phyloP scores from a whole-genome alignment of 2,113 vertebrate species.

The Pleuronectes platessa region DNA sequence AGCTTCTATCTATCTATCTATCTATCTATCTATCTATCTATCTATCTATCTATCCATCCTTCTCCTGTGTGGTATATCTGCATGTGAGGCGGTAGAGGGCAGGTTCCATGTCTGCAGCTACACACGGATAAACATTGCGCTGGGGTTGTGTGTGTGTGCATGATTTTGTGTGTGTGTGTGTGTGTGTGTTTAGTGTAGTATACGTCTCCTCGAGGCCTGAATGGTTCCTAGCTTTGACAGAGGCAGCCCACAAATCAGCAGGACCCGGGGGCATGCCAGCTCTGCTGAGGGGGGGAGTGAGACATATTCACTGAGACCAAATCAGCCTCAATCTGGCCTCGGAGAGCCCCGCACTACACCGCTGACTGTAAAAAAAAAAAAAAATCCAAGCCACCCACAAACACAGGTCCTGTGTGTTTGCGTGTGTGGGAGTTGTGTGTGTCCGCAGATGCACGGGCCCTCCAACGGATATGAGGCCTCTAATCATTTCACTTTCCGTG shows the following conservation, averaged over 20 bases:
- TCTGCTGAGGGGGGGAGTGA: constrained; percentile 78
- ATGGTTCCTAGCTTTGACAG: constrained; percentile 75
- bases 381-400: constrained; percentile 33
- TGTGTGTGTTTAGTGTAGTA: constrained; percentile 35
- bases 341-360: constrained; percentile 48
- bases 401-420: constrained; percentile 43
- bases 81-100: neutral
- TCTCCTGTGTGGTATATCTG: neutral
- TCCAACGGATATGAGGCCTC: neutral
- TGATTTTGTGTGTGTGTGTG: neutral
- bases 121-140: neutral
- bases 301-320: constrained; percentile 80
- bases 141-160: neutral
- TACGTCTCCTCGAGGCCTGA: constrained; percentile 61
- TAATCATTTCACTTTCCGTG: neutral
- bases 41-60: constrained; percentile 36
- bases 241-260: constrained; percentile 77
- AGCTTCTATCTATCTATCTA: constrained; percentile 47
- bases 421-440: constrained; percentile 3
- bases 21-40: constrained; percentile 43
- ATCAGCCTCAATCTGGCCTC: constrained; percentile 75
- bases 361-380: constrained; percentile 47
- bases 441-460: neutral
- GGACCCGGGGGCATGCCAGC: constrained; percentile 77
- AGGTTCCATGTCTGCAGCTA: constrained; percentile 1